A percentile compares a stretch with the other conserved stretches of the same genome.
Evolutionary conservation across 1,140 invertebrate genomes (phyloP).

Genomic region (Heliconius himera): DNA sequence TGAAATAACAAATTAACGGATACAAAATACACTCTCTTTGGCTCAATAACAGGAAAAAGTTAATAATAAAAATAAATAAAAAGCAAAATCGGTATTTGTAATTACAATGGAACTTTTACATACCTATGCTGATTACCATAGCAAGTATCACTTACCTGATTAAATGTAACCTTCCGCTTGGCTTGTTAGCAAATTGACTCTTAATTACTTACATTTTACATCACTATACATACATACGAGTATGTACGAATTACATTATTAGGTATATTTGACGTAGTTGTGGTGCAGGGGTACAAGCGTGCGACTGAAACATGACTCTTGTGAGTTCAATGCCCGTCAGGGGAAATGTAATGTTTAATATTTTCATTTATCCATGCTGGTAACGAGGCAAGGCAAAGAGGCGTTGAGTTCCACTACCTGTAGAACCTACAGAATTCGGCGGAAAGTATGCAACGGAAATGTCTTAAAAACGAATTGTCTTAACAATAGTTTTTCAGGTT

Average conservation of each 20-base stretch:
- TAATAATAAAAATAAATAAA: neutral
- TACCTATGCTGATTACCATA: neutral
- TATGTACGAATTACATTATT: neutral
- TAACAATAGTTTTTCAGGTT: too few species aligned
- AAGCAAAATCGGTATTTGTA: neutral
- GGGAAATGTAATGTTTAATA: too few species aligned
- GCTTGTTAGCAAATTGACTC: neutral
- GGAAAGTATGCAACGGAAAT: too few species aligned
- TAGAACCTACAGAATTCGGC: too few species aligned
- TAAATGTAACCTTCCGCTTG: neutral
- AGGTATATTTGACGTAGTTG: too few species aligned
- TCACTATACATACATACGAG: neutral
- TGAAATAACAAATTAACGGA: neutral
- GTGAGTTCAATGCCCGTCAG: too few species aligned
- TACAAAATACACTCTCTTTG: neutral
- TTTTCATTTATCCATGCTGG: too few species aligned
- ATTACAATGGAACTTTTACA: neutral
- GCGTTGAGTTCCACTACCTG: too few species aligned
- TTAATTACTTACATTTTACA: neutral
- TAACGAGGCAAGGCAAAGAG: too few species aligned
- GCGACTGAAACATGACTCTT: too few species aligned
- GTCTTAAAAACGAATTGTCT: too few species aligned
- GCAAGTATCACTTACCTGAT: constrained; percentile 11
- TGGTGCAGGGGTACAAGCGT: too few species aligned
- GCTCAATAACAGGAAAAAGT: neutral